A percentile compares a stretch with the other conserved stretches of the same genome.
phyloP scores from a whole-genome alignment of 2,888 invertebrate species.

The Synergus japonicus region DNA sequence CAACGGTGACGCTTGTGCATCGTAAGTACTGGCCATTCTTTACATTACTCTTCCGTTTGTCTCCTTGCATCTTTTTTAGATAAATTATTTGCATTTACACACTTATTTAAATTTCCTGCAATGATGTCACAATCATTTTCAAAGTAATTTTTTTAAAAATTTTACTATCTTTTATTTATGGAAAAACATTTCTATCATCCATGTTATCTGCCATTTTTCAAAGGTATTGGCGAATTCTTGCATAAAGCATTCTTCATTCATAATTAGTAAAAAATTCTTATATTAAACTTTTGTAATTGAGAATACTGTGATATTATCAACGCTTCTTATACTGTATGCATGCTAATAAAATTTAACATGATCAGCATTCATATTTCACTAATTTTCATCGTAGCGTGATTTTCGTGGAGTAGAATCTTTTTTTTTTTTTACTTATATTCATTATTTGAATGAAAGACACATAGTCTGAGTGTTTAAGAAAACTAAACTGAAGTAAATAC shows the following conservation, averaged over 20 bases:
- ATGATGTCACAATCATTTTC: conserved; percentile 29
- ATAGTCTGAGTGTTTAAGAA: neutral
- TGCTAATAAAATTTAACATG: neutral
- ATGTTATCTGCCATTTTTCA: neutral
- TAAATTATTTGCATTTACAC: conserved; percentile 22
- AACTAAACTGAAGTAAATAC: neutral
- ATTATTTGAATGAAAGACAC: neutral
- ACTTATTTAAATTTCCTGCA: conserved; percentile 22
- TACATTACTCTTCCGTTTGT: conserved; percentile 57
- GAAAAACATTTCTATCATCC: neutral
- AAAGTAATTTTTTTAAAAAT: conserved; percentile 6
- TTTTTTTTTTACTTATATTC: conserved; percentile 14
- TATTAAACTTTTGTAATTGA: neutral
- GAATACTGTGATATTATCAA: conserved; percentile 24
- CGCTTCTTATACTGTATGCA: conserved; percentile 14
- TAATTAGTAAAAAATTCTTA: neutral
- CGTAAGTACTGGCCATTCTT: conserved; percentile 72
- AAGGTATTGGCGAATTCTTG: neutral
- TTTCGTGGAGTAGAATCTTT: conserved; percentile 7
- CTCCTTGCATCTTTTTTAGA: conserved; percentile 35
- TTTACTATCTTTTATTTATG: neutral
- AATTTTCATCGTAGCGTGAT: conserved; percentile 22
- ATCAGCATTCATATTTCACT: neutral
- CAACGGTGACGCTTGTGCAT: conserved; percentile 73
- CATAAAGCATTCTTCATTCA: neutral